A percentile compares a stretch with the other conserved stretches of the same genome.
These are phyloP conservation scores for Eidolon helvum DNA, from an alignment of 2,113 vertebrate species.

Conservation along the genomic window DNA sequence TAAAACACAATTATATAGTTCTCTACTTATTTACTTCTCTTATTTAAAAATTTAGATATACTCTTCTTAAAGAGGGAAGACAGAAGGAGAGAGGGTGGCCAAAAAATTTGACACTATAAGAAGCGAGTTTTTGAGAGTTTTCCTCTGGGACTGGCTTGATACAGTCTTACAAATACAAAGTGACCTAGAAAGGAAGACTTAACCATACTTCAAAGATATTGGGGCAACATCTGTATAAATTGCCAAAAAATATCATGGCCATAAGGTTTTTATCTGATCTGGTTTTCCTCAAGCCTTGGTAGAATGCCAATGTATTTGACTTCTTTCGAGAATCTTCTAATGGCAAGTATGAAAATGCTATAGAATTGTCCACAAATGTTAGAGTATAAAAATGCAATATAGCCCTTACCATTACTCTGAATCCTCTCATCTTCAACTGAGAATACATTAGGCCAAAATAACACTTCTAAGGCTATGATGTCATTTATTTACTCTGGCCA, in stretches of 20 bases:
- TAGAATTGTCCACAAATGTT: neutral
- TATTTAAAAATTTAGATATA: slow-evolving; percentile 2
- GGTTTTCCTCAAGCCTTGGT: neutral
- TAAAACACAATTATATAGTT: neutral
- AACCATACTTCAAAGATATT: neutral
- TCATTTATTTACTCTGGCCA: neutral
- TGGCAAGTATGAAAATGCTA: neutral
- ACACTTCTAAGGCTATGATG: neutral
- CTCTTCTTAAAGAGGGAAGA: neutral
- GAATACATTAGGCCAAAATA: neutral
- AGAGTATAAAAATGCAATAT: neutral
- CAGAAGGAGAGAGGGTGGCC: neutral
- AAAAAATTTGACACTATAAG: neutral
- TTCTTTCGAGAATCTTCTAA: neutral
- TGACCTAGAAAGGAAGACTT: neutral
- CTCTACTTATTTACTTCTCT: neutral
- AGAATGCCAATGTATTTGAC: neutral
- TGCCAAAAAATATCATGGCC: neutral
- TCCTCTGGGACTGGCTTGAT: neutral
- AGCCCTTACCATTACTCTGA: neutral
- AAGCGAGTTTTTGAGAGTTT: neutral
- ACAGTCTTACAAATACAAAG: neutral
- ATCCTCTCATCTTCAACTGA: neutral
- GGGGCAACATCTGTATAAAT: neutral
- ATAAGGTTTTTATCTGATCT: neutral